Conservation (phyloP, 1,140 invertebrate species). For the Chironomus striatipennis region DNA sequence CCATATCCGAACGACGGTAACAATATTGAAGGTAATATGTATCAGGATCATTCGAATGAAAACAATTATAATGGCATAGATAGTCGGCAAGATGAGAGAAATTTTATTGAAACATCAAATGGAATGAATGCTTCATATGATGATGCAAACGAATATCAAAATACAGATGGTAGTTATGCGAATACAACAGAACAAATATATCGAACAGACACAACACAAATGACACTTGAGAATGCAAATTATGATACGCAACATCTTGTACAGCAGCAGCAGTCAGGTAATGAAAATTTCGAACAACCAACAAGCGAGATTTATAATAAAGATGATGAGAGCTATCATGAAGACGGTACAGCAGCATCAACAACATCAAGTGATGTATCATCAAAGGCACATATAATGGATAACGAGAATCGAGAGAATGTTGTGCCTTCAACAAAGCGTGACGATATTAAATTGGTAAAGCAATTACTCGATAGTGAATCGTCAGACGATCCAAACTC, state of each 20-base stretch:
- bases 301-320: neutral
- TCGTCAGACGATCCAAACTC: neutral
- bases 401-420: neutral
- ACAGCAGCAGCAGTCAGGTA: neutral
- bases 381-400: neutral
- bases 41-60: slow-evolving; percentile 16
- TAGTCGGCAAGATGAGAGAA: neutral
- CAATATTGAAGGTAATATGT: neutral
- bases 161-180: neutral
- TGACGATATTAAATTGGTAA: slow-evolving; percentile 15
- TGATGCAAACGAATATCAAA: neutral
- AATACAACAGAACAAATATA: neutral
- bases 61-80: neutral
- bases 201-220: neutral
- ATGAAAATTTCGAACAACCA: neutral
- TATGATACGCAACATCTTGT: neutral
- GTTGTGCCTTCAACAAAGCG: neutral
- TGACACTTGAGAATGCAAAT: slow-evolving; percentile 11
- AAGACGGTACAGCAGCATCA: too few species aligned
- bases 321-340: neutral
- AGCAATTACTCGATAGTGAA: slow-evolving; percentile 19
- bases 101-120: slow-evolving; percentile 19
- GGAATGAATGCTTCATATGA: neutral
- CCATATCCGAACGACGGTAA: neutral
- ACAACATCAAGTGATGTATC: slow-evolving; percentile 16